A percentile compares a stretch with the other conserved stretches of the same genome.
Evolutionary conservation across 2,888 invertebrate genomes (phyloP).

Genomic region (Melanotus villosus): DNA sequence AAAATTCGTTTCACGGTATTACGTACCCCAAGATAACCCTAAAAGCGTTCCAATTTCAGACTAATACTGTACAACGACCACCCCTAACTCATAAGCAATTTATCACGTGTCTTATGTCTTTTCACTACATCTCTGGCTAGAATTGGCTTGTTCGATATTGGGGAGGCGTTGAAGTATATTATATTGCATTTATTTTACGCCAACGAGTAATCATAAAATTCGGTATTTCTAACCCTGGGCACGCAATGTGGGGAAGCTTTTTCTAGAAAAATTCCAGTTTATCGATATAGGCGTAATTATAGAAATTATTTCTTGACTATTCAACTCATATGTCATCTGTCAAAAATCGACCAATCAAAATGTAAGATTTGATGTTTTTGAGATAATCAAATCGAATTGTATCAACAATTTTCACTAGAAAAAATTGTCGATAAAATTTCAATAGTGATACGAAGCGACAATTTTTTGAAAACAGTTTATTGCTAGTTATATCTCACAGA

Average conservation of each 20-base stretch:
- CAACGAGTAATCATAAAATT: background rate
- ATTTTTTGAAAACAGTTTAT: too few species aligned
- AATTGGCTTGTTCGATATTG: constrained; percentile 18
- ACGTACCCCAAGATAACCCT: background rate
- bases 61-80: constrained; percentile 1
- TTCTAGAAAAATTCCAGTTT: background rate
- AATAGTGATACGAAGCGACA: too few species aligned
- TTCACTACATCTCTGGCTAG: constrained; percentile 1
- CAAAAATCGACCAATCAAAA: too few species aligned
- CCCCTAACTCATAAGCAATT: constrained; percentile 20
- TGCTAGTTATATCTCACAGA: too few species aligned
- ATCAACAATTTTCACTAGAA: too few species aligned
- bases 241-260: background rate
- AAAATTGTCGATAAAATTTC: too few species aligned
- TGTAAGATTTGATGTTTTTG: too few species aligned
- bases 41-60: background rate
- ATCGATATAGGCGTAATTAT: too few species aligned
- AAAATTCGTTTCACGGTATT: constrained; percentile 1
- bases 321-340: too few species aligned
- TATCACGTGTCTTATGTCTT: constrained; percentile 21
- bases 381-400: too few species aligned
- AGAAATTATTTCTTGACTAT: too few species aligned
- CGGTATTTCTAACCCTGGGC: background rate
- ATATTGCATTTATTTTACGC: constrained; percentile 4
- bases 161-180: constrained; percentile 8